Base-by-base conservation (phyloP, 2,113 vertebrate genomes). In the Lanius ludovicianus region DNA sequence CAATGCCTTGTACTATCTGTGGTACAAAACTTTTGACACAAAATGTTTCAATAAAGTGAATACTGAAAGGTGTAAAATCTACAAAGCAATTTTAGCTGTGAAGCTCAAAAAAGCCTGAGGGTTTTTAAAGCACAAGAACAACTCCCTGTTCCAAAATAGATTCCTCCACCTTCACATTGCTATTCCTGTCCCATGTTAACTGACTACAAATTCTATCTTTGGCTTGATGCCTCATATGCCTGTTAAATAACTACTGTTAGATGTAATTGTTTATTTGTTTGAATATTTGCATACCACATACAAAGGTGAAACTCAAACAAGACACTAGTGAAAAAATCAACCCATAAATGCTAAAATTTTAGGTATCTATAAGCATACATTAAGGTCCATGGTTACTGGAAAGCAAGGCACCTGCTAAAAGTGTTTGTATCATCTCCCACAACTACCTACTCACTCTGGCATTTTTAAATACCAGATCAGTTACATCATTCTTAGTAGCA, bases 391-490 rank as follows among this genome's bases (percentile, higher is more conserved):
- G 35, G 52, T 92, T 93, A 95, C 44, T 94, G 67, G 57, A 89
- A 96, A 95, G 78, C 84, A 91, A 87, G 46, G 35, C 62, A 87
- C 39, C 67, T 93, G 59, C 84, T 95, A 82, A 76, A 93, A 95
- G 14, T 31, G 37, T 80, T 87, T 59, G 20, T 77, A 73, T 41
- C 39, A 69, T 91, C 87, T 91, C 84, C 67, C 37, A 75, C 87
- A 75, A 11, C 94, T 91, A 82, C 69, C 91, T 84, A 92, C 89
- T 84, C 92, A 65, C 50, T 77, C 75, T 56, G 50, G 87, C 57
- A 91, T 87, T 95, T 96, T 96, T 85, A 96, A 95, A 96, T 96
- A 95, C 42, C 93, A 95, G 67, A 84, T 95, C 70, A 84, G 70
- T 89, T 95, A 94, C 59, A 89, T 93, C 65, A 93, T 65, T 84